Percentiles rank a stretch among this genome's conserved stretches.
Conservation (phyloP, 1,140 invertebrate genomes). For the Drosophila rhopaloa region DNA sequence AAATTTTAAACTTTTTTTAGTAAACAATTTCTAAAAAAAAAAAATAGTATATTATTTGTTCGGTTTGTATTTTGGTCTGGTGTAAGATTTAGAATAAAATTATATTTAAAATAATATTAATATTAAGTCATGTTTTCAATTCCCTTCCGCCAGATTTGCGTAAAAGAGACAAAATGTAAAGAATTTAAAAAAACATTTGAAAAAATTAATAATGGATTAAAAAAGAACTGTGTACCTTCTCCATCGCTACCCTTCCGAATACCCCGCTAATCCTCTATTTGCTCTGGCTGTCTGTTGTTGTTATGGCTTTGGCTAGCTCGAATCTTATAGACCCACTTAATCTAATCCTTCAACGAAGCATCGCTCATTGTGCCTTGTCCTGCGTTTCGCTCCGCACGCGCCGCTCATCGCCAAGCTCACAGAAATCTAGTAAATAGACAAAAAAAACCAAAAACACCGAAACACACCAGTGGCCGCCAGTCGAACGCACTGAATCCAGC, state of each 20-base stretch:
- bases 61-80: no score
- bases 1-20: no score
- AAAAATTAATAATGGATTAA: no score
- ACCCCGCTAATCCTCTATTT: conserved; percentile 2
- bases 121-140: no score
- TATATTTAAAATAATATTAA: no score
- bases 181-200: neutral
- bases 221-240: neutral
- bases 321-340: neutral
- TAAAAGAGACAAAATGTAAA: no score
- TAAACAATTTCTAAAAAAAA: no score
- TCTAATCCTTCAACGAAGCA: conserved; percentile 19
- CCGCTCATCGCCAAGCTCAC: conserved; percentile 43
- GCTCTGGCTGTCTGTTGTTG: conserved; percentile 40
- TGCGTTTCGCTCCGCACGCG: conserved; percentile 56
- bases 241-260: neutral
- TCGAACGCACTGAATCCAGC: conserved; percentile 84
- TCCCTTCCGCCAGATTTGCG: no score
- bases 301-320: conserved; percentile 39
- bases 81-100: no score
- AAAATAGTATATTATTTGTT: no score
- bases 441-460: conserved; percentile 14
- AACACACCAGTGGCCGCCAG: conserved; percentile 64
- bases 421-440: conserved; percentile 6
- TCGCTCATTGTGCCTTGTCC: conserved; percentile 56